Evolutionary conservation across 1,140 invertebrate genomes (phyloP).

Genomic region (Drosophila navojoa): DNA sequence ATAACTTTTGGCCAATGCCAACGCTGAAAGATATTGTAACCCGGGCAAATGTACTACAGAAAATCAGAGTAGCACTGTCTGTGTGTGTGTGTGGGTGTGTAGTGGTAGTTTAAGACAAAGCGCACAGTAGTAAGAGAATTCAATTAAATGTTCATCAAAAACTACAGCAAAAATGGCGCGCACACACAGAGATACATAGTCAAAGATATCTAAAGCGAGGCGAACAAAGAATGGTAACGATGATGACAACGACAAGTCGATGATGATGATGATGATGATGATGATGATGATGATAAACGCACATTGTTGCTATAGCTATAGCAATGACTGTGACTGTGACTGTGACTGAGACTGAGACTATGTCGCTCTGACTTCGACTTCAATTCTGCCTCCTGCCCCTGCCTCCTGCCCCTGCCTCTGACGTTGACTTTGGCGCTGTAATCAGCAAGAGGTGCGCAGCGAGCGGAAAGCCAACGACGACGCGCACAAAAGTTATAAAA

Average conservation of each 20-base stretch:
- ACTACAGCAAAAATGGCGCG: constrained; percentile 72
- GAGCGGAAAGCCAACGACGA: constrained; percentile 30
- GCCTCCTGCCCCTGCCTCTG: constrained; percentile 4
- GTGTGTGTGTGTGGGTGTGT: constrained; percentile 27
- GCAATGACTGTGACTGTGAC: constrained; percentile 38
- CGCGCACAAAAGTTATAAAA: constrained; percentile 78
- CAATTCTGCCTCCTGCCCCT: constrained; percentile 7
- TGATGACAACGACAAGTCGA: constrained; percentile 35
- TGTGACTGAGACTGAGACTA: constrained; percentile 18
- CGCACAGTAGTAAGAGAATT: constrained; percentile 62
- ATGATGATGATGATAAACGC: constrained; percentile 36
- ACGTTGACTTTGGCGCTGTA: constrained; percentile 51
- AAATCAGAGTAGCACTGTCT: background rate
- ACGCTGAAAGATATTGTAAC: constrained; percentile 20
- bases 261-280: constrained; percentile 21
- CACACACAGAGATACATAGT: constrained; percentile 26
- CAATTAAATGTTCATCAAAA: constrained; percentile 82
- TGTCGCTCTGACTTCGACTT: constrained; percentile 29
- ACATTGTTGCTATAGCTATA: background rate
- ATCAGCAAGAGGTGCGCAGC: constrained; percentile 55
- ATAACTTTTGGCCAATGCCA: constrained; percentile 54
- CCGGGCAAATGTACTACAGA: too few relatives aligned
- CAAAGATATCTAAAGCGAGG: constrained; percentile 28
- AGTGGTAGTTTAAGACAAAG: constrained; percentile 48
- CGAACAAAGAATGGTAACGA: constrained; percentile 49